These are phyloP conservation scores for Ahaetulla prasina DNA, from an alignment of 2,113 vertebrate species.

Conservation along the genomic window DNA sequence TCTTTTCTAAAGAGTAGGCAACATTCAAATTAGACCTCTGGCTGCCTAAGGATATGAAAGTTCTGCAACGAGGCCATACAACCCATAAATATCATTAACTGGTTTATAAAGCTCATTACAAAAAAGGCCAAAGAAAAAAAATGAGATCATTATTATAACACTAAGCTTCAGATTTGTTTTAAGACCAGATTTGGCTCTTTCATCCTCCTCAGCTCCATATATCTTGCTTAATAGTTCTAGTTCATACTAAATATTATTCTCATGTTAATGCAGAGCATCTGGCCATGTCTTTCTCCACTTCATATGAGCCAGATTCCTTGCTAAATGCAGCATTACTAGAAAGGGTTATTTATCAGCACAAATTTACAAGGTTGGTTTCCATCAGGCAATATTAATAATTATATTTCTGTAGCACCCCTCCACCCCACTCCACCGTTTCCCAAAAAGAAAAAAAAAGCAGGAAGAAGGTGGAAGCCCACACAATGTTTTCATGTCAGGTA, in stretches of 20 bases:
- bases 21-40: neutral
- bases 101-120: neutral
- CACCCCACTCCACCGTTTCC: neutral
- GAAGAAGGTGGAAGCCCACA: constrained; percentile 28
- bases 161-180: neutral
- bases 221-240: neutral
- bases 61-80: neutral
- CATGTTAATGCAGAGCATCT: neutral
- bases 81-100: neutral
- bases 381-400: constrained; percentile 49
- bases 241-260: neutral
- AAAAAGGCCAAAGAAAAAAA: neutral
- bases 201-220: neutral
- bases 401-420: constrained; percentile 1
- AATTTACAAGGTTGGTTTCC: constrained; percentile 23
- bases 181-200: neutral
- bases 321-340: neutral
- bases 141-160: neutral
- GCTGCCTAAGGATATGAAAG: neutral
- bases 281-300: neutral
- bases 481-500: constrained; percentile 58
- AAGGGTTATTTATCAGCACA: constrained; percentile 29
- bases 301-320: neutral
- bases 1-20: neutral
- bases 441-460: neutral